These are phyloP conservation scores for Palaemon carinicauda DNA, from an alignment of 1,140 invertebrate species.

Conservation along the genomic window DNA sequence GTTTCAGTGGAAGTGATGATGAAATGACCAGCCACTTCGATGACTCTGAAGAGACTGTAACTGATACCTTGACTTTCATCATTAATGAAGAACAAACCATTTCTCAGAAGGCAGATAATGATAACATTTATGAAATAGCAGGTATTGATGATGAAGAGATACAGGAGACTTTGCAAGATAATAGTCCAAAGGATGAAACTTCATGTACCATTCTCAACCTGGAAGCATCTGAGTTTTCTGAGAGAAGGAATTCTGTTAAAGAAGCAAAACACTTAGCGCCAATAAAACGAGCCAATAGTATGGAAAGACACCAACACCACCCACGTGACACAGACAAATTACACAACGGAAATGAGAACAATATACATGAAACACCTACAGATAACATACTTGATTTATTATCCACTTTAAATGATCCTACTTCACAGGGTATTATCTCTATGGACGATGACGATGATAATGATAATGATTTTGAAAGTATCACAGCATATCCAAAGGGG, in stretches of 20 bases:
- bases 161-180: not conserved
- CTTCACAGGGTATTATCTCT: too few relatives aligned
- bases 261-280: slow-evolving; percentile 25
- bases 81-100: not conserved
- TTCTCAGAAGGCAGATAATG: not conserved
- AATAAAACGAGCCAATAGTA: slow-evolving; percentile 13
- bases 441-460: too few relatives aligned
- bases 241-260: slow-evolving; percentile 41
- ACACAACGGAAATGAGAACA: not conserved
- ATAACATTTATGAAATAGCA: not conserved
- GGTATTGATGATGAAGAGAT: not conserved
- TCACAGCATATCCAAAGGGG: too few relatives aligned
- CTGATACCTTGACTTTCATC: too few relatives aligned
- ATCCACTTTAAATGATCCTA: too few relatives aligned
- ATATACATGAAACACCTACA: not conserved
- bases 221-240: slow-evolving; percentile 26
- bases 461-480: too few relatives aligned
- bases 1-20: too few relatives aligned
- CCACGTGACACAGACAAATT: not conserved
- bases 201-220: slow-evolving; percentile 6
- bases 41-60: too few relatives aligned
- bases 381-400: too few relatives aligned
- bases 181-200: not conserved
- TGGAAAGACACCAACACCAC: not conserved
- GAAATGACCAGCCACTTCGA: too few relatives aligned